Evolutionary conservation across 2,888 invertebrate species (phyloP), one percentile per base, ranked within the genome.

Genomic region (Pheosia gnoma): DNA sequence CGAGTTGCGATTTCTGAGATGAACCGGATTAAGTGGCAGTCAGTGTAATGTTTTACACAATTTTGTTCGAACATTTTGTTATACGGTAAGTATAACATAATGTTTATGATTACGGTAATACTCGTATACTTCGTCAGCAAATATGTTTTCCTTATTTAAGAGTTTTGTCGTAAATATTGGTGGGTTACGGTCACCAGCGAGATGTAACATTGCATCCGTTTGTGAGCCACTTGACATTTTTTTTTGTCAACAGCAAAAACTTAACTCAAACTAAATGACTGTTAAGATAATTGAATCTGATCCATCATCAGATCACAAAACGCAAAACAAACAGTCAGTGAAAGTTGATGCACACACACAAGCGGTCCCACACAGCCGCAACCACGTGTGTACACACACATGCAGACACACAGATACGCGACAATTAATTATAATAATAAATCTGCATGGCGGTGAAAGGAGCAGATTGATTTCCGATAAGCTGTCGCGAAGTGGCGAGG

Each of bases 361-460:
- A 0, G 3, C n/a, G 13, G 9, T 9, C 36, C 0, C 53, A 53
- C 53, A 53, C 25, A 51, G 4, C 5, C 13, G 13, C 52, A 52
- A 25, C 6, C 25, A n/a, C 47, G 5, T 47, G n/a, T n/a, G 11
- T 45, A 10, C 10, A 10, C 10, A 52, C 25, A 66, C 58, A 60
- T 43, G 58, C 62, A 60, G 58, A 61, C 61, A 64, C 59, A 59
- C 60, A 54, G 6, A 58, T 52, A 53, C 54, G 67, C 65, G 73
- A 75, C 78, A 75, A 76, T 79, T 76, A 79, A 77, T 79, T 76
- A 76, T 71, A 72, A 73, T 76, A 79, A 77, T 78, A 76, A 68
- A 70, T 65, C 58, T 58, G 52, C 49, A n/a, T 54, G 10, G 57
- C 63, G 66, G 79, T 77, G 78, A 78, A 79, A 77, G 79, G 79